Base-by-base conservation (phyloP, 2,888 invertebrate genomes). In the Allacma fusca region DNA sequence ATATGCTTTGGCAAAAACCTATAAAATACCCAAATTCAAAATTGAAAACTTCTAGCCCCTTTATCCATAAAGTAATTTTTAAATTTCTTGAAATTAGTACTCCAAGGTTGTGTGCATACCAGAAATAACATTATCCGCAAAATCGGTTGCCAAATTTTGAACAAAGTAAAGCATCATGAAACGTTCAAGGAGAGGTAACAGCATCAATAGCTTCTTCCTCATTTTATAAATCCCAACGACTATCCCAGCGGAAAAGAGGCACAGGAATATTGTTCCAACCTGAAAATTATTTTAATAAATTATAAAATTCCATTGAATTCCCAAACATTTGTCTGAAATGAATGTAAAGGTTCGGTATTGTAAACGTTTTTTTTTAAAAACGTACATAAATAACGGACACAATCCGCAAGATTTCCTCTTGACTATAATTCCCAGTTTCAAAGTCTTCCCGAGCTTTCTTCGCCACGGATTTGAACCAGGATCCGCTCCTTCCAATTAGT, bases 71-170 rank as follows among this genome's bases (percentile, higher is more conserved):
- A n/a, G n/a, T n/a, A n/a, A n/a, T n/a, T n/a, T n/a, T n/a, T n/a
- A n/a, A n/a, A n/a, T n/a, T 59, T 59, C 9, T 13, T 21, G 34
- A 34, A 34, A 4, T 34, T 34, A 7, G 9, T 4, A 4, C 5
- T 34, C 5, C 4, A 34, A 34, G 9, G 9, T 34, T 7, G 4
- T 34, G 9, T 34, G 24, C 24, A 23, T 24, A 62, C 62, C 62
- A 9, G 62, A 62, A 62, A 62, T 23, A 4, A 62, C 26, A 9
- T 24, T 23, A 16, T 62, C 62, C 2, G 62, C 62, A 62, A 62
- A 24, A n/a, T 62, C 62, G 16, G 24, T 62, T 21, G 62, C 62
- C 24, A 62, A 21, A 24, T 62, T 62, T 24, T 62, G 62, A 24
- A 62, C 26, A 16, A 12, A 62, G 24, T 62, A 62, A 7, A 62